Evolutionary conservation across 2,888 invertebrate genomes (phyloP), one percentile per base, ranked within the genome.

Genomic region (Strigamia maritima): DNA sequence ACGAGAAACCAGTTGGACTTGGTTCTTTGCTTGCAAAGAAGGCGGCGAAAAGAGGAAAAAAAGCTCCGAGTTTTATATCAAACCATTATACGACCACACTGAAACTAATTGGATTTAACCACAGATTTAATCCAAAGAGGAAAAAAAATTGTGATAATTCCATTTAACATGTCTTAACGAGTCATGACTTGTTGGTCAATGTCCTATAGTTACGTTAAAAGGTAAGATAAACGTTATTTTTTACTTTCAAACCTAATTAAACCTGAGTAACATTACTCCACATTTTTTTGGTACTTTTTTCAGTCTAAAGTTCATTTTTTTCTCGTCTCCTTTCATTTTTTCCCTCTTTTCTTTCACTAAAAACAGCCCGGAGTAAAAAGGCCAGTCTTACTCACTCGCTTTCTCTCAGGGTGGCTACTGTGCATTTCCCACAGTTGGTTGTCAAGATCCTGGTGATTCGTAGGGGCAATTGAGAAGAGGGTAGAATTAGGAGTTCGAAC

Each of bases 381-480:
- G 60, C 60, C 60, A 60, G 60, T 60, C 60, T 22, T 19, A 60
- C 60, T 60, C 60, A 24, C 60, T 60, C 44, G 44, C 44, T 44
- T 44, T 44, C 24, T 60, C 60, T 60, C 60, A 60, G 60, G 24
- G 24, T 60, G 60, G 60, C 60, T 60, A 60, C 60, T 60, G 60
- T 60, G 60, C 60, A 60, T 60, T 60, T 60, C 60, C 60, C 60
- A 60, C 60, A 60, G 49, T 49, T 12, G 60, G 60, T 22, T 60
- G 60, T 60, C 60, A 60, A 60, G 60, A 60, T 60, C 60, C 60
- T 60, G 60, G 60, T 60, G 60, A 60, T 60, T 44, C 60, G 14
- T 16, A 60, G 60, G 60, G 60, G 60, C 60, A 60, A 60, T 60
- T 60, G 60, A 60, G 44, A 60, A 22, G 60, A 3, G 60, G 60